Percentiles rank a stretch among this genome's conserved stretches.
phyloP scores from a whole-genome alignment of 1,140 invertebrate species.

The Armadillidium nasatum region DNA sequence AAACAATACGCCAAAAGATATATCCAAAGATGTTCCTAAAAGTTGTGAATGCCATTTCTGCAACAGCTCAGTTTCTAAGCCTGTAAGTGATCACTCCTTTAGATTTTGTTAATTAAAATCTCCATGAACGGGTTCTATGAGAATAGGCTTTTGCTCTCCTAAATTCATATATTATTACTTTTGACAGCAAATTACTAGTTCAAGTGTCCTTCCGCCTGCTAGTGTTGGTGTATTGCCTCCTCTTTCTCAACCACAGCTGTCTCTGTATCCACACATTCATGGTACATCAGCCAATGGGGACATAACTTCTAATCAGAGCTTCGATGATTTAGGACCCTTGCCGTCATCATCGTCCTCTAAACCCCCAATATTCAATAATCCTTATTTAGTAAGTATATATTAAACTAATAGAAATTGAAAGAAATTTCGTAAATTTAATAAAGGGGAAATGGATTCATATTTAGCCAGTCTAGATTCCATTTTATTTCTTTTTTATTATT shows the following conservation, averaged over 20 bases:
- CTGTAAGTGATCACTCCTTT: constrained; percentile 22
- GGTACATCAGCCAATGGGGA: constrained; percentile 36
- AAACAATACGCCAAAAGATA: background rate
- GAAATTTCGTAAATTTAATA: too few species aligned
- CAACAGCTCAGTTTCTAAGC: constrained; percentile 26
- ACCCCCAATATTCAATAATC: constrained; percentile 37
- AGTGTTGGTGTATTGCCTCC: constrained; percentile 30
- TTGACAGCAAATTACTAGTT: too few species aligned
- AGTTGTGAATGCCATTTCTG: constrained; percentile 39
- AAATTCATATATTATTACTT: too few species aligned
- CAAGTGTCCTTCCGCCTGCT: constrained; percentile 25
- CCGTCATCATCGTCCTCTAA: constrained; percentile 32
- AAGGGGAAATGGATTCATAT: too few species aligned
- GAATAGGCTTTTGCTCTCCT: too few species aligned
- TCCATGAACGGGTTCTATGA: too few species aligned
- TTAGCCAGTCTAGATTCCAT: too few species aligned
- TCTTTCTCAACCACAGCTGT: constrained; percentile 38
- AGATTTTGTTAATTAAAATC: background rate
- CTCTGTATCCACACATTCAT: constrained; percentile 40
- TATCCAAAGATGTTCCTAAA: constrained; percentile 11
- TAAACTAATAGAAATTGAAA: too few species aligned
- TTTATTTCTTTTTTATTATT: too few species aligned
- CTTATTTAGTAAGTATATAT: constrained; percentile 31
- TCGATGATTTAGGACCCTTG: constrained; percentile 33
- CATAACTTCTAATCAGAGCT: constrained; percentile 29